Conservation (phyloP, 2,113 vertebrate genomes). For the Dicrurus megarhynchus region DNA sequence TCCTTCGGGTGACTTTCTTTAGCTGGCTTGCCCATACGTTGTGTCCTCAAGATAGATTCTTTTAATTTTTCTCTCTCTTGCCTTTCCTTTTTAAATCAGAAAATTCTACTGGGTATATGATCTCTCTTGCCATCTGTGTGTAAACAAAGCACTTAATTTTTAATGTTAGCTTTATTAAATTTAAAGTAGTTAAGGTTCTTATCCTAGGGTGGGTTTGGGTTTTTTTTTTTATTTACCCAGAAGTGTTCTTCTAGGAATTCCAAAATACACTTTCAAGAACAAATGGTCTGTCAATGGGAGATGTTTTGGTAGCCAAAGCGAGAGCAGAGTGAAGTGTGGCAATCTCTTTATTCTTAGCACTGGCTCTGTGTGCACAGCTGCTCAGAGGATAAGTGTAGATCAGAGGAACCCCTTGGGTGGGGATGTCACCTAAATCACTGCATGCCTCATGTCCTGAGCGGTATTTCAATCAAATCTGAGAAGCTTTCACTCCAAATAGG, state of each 20-base stretch:
- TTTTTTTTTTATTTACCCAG: too few relatives aligned
- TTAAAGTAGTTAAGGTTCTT: background rate
- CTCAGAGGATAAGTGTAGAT: background rate
- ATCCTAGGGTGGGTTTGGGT: background rate
- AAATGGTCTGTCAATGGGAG: background rate
- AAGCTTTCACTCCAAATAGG: background rate
- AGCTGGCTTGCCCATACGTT: background rate
- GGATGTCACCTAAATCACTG: background rate
- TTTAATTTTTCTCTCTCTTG: background rate
- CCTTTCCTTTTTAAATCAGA: background rate
- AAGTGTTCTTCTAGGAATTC: background rate
- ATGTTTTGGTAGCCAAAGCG: background rate
- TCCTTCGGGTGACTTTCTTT: background rate
- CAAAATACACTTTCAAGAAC: background rate
- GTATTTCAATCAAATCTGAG: background rate
- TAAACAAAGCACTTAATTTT: background rate
- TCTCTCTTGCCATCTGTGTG: background rate
- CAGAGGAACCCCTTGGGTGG: background rate
- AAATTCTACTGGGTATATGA: background rate
- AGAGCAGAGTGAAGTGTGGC: background rate
- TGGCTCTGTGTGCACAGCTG: background rate
- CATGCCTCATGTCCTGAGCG: rapidly evolving
- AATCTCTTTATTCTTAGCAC: background rate
- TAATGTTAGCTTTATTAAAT: background rate
- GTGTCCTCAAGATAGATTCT: background rate